These are phyloP conservation scores for Heliconius sara DNA, from an alignment of 2,888 invertebrate species.

Conservation along the genomic window DNA sequence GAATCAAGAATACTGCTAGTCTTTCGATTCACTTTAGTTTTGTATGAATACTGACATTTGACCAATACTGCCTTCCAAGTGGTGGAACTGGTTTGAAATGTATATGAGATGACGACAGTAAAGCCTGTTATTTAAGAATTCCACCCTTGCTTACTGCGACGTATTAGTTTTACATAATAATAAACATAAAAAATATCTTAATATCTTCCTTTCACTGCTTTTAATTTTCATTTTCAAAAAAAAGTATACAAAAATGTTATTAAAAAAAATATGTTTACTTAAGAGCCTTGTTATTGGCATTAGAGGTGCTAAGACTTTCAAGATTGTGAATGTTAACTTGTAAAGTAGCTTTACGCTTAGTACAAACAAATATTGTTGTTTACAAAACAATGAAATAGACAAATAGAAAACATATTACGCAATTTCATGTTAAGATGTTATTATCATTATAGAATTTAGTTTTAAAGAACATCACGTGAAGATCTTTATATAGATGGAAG, in stretches of 20 bases:
- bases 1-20: constrained; percentile 76
- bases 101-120: constrained; percentile 81
- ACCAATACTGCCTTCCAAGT: constrained; percentile 68
- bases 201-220: background rate
- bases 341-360: background rate
- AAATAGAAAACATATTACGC: background rate
- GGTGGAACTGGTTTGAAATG: constrained; percentile 81
- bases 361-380: constrained; percentile 12
- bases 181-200: constrained; percentile 27
- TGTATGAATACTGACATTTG: constrained; percentile 76
- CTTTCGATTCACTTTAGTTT: constrained; percentile 77
- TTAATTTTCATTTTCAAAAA: background rate
- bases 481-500: no score
- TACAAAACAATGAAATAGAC: constrained; percentile 3
- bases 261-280: background rate
- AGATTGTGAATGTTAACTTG: background rate
- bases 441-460: background rate
- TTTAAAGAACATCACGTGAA: no score
- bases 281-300: background rate
- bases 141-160: constrained; percentile 54
- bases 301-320: background rate
- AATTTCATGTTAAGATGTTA: background rate
- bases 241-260: background rate
- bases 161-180: constrained; percentile 34
- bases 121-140: constrained; percentile 64